These are phyloP conservation scores for Dione juno DNA, from an alignment of 2,888 invertebrate species.

Conservation along the genomic window DNA sequence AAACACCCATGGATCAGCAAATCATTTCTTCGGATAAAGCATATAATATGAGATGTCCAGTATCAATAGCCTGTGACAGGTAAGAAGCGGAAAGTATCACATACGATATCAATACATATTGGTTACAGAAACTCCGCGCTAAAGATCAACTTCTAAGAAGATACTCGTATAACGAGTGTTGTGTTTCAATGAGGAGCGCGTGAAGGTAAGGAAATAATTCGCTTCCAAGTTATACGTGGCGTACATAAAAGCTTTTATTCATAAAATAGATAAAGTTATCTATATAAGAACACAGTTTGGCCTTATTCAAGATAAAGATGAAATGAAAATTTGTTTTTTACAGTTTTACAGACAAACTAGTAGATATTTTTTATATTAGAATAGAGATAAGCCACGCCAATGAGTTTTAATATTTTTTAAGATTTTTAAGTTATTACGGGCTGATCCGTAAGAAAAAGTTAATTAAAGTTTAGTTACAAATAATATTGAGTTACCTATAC, in stretches of 20 bases:
- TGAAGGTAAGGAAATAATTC: slow-evolving; percentile 18
- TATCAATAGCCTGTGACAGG: slow-evolving; percentile 30
- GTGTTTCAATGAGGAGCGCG: slow-evolving; percentile 34
- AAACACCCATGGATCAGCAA: no score
- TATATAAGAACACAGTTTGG: no score
- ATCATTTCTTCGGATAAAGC: slow-evolving; percentile 8
- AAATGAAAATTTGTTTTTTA: no score
- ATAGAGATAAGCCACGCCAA: neutral
- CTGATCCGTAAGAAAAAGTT: neutral
- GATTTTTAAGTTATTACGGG: neutral
- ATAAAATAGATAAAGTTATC: no score
- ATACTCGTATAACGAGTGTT: slow-evolving; percentile 33
- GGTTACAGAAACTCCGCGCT: slow-evolving; percentile 40
- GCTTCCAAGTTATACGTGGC: slow-evolving; percentile 3
- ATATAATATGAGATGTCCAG: slow-evolving; percentile 18
- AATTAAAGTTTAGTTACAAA: neutral
- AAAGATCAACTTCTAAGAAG: slow-evolving; percentile 27
- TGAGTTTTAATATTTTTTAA: neutral
- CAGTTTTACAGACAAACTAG: no score
- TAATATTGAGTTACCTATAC: neutral
- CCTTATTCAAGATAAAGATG: no score
- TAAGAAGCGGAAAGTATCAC: slow-evolving; percentile 41
- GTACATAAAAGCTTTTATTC: neutral
- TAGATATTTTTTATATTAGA: no score
- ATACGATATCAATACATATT: slow-evolving; percentile 36